Base-by-base conservation (phyloP, 1,140 invertebrate species). In the Homarus americanus region DNA sequence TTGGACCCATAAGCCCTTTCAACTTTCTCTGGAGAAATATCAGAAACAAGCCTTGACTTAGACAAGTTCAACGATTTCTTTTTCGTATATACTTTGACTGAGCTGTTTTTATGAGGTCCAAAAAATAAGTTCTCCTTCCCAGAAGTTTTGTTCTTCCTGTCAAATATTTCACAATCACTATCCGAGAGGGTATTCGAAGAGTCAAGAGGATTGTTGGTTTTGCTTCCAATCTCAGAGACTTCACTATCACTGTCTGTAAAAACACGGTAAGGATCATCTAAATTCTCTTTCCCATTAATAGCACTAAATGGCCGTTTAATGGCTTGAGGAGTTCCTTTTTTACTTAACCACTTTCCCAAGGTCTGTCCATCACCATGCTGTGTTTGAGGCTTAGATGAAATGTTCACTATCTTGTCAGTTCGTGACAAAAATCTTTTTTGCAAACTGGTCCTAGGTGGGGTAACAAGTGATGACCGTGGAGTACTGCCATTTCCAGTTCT, bases 1-100 rank as follows among this genome's bases (percentile, higher is more conserved):
- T 38, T 91, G 17, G 83, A 28, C 58, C 87, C 91, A 69, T 92
- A 89, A 17, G 91, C 91, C 38, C 75, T 92, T 38, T 92, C 91
- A 41, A 92, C 72, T 58, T 84, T 88, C 20, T 84, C 83, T 36
- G 91, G 91, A 44, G 91, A 92, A 34, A 92, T 66, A 78, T 89
- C 91, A 78, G 32, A 84, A 7, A 92, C 40, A 58, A 90, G 82
- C 36, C 72, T 76, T 34, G 88, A 90, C 44, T 73, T 82, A 10
- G 72, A 75, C 7, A 78, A 41, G 44, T 83, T 28, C 1, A 90
- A 0, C 9, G 63, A 38, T 32, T 90, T 90, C 49, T 90, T 90
- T 36, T 76, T 84, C 3, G 80, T 40, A 63, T 90, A 90, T 17
- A 83, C 80, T 53, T 90, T 90, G 17, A 83, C 36, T 40, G 49